Evolutionary conservation across 2,797 vertebrate genomes (phyloP), one percentile per base, ranked within the genome.

Genomic region (Lates japonicus): DNA sequence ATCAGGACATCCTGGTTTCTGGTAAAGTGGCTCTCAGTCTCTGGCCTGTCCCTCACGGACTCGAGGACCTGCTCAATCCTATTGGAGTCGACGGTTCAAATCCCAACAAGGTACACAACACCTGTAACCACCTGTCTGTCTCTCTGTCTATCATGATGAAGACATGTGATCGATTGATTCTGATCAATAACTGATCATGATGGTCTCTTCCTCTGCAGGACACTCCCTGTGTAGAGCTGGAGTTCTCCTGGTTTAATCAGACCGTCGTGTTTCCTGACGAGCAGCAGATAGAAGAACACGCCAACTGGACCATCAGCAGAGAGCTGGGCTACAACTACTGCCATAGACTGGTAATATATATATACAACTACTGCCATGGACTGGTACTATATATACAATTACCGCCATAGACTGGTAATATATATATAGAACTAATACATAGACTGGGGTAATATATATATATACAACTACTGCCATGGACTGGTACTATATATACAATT

Each of bases 231-330:
- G 89, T 95, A 12, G 94, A 95, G 67, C 76, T 95, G 54, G 94
- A 95, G 72, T 95, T 95, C 73, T 92, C 92, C 51, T 93, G 93
- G 92, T 95, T 93, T n/a, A 94, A 85, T 46, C 90, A 93, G 73
- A 88, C 82, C 0, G 92, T 95, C 0, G 80, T 92, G 20, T 95
- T 94, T 81, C 93, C 94, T 1, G 93, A 94, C 0, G 86, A 90
- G 35, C 83, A 92, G n/a, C 91, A 94, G 81, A 94, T 95, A 0
- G 94, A 95, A 60, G 94, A 95, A 20, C 93, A 95, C 0, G 94
- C 93, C 0, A 93, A 93, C 86, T 92, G 94, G 93, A 94, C 86
- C 85, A 92, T 94, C 82, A 93, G 91, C 70, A 74, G 93, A 55
- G 94, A 95, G 58, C 88, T 95, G 48, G 94, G 94, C 5, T 93